Evolutionary conservation across 2,797 vertebrate genomes (phyloP).

Genomic region (Carcharodon carcharias): DNA sequence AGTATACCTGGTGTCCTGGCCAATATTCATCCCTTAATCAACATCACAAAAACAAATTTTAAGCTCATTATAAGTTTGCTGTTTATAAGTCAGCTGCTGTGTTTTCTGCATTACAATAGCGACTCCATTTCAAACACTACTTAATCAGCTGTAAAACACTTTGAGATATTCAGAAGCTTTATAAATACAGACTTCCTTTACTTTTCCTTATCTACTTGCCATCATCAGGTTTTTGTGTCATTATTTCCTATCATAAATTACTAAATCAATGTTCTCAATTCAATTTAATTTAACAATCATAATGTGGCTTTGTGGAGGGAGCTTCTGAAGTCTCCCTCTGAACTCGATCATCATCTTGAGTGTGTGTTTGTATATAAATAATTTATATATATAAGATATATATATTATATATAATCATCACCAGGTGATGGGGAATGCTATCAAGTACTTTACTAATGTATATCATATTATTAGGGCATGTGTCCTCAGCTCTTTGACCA

Average conservation of each 20-base stretch:
- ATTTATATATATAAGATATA: no score
- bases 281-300: neutral
- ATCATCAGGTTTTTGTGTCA: neutral
- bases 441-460: neutral
- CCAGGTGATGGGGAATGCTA: neutral
- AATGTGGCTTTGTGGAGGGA: neutral
- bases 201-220: neutral
- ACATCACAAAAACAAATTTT: no score
- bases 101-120: no score
- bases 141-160: no score
- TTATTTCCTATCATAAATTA: neutral
- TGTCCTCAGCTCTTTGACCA: neutral
- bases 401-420: neutral
- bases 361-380: no score
- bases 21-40: no score
- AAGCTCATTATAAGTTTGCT: no score
- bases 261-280: neutral
- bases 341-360: neutral
- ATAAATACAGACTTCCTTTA: no score
- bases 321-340: neutral
- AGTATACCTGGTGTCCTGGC: no score
- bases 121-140: no score
- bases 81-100: no score
- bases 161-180: no score
- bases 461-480: neutral